Conservation (phyloP, 2,113 vertebrate species). For the Erythrocercus mccallii region DNA sequence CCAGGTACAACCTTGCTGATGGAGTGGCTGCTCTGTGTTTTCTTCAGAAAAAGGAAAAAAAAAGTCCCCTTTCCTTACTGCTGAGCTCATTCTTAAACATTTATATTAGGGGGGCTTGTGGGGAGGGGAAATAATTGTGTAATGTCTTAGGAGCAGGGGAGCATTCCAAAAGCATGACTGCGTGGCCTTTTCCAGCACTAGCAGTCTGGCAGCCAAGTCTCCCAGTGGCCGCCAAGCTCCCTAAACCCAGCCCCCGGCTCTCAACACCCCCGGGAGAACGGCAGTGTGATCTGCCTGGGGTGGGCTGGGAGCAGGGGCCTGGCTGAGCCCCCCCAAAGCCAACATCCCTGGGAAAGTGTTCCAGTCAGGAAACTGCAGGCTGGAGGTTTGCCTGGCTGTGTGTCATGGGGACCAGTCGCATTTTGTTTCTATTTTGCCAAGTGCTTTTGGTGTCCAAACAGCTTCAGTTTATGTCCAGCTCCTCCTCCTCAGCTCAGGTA, state of each 20-base stretch:
- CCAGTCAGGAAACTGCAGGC: not conserved
- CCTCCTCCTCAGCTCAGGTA: not conserved
- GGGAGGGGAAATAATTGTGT: slow-evolving; percentile 44
- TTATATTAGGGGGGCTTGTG: slow-evolving; percentile 6
- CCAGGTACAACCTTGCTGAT: fast-evolving
- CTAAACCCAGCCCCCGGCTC: not conserved
- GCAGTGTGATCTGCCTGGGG: not conserved
- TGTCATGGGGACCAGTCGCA: not conserved
- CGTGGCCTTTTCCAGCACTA: not conserved
- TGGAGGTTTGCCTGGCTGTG: not conserved
- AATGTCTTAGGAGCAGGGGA: slow-evolving; percentile 45
- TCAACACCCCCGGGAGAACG: fast-evolving
- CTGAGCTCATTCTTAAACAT: slow-evolving; percentile 42
- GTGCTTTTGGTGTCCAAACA: not conserved
- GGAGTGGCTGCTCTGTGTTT: not conserved
- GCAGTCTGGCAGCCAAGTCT: not conserved
- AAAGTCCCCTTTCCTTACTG: not conserved
- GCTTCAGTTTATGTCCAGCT: not conserved
- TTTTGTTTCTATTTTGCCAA: not conserved
- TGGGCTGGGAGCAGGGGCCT: not conserved
- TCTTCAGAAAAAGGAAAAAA: slow-evolving; percentile 16
- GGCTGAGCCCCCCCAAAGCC: not conserved
- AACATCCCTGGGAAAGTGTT: not conserved
- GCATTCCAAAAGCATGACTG: slow-evolving; percentile 66
- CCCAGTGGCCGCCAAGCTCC: not conserved